These are phyloP conservation scores for Caenorhabditis latens DNA, from an alignment of 1,140 invertebrate species.

Conservation along the genomic window DNA sequence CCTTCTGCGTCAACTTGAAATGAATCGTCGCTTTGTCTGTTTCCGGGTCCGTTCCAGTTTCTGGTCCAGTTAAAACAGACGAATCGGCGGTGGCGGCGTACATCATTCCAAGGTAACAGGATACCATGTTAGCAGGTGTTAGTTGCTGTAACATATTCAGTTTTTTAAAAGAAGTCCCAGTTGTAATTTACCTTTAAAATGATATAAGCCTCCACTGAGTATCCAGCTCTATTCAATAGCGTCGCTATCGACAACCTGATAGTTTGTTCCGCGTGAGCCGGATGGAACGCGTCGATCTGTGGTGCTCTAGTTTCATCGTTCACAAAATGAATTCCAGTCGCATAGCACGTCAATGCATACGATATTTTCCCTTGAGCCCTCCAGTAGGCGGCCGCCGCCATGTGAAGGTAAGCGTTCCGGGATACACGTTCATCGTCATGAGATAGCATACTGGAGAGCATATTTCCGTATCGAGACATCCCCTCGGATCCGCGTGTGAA, in stretches of 20 bases:
- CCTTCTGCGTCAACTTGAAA: constrained; percentile 31
- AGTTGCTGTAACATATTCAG: not conserved
- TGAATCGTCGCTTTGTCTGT: constrained; percentile 13
- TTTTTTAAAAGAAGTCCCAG: not conserved
- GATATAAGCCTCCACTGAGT: constrained; percentile 22
- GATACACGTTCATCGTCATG: constrained; percentile 51
- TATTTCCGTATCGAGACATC: constrained; percentile 44
- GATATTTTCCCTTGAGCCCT: constrained; percentile 46
- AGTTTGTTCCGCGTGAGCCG: constrained; percentile 28
- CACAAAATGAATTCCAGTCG: constrained; percentile 35
- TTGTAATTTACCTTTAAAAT: constrained; percentile 4
- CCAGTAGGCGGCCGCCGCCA: constrained; percentile 58
- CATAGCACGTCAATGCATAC: constrained; percentile 57
- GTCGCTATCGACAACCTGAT: constrained; percentile 28
- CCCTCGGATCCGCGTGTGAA: constrained; percentile 38
- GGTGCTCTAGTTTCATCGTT: constrained; percentile 4
- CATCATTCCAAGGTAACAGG: constrained; percentile 35
- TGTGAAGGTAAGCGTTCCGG: constrained; percentile 50
- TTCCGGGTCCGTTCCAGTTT: not conserved
- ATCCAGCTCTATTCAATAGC: constrained; percentile 47
- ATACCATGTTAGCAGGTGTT: not conserved
- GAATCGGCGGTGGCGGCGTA: constrained; percentile 8
- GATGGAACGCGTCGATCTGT: constrained; percentile 28
- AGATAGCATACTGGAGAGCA: constrained; percentile 38
- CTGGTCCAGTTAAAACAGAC: not conserved